These are phyloP conservation scores for Trachops cirrhosus DNA, from an alignment of 2,797 vertebrate species.

Conservation along the genomic window DNA sequence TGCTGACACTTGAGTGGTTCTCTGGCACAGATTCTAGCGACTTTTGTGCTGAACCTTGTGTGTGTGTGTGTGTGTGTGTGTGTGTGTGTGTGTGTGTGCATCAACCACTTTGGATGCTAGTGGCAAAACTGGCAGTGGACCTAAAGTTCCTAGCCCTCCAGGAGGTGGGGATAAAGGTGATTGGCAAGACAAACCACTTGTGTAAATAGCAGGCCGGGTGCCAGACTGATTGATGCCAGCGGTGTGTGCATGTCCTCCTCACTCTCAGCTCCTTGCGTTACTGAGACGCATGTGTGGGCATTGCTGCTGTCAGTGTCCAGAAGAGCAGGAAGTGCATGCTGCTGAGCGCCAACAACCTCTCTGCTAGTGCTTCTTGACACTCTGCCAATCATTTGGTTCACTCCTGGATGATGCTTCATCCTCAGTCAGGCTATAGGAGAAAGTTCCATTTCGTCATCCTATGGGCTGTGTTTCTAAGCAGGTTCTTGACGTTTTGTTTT, in stretches of 20 bases:
- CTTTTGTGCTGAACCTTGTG: background rate
- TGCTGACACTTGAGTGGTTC: background rate
- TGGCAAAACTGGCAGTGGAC: conserved; percentile 95
- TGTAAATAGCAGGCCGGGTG: conserved; percentile 84
- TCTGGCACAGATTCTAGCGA: background rate
- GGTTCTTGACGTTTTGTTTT: conserved; percentile 79
- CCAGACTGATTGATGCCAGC: conserved; percentile 83
- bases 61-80: background rate
- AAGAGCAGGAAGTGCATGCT: background rate
- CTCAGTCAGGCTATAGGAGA: background rate
- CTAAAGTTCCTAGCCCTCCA: conserved; percentile 84
- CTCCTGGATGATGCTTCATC: background rate
- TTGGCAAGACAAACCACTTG: conserved; percentile 91
- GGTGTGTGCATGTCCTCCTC: background rate
- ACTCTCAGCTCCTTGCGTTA: background rate
- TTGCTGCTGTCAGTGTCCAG: background rate
- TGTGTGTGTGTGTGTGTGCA: background rate
- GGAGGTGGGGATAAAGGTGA: conserved; percentile 95
- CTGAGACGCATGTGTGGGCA: background rate
- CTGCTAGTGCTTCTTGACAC: background rate
- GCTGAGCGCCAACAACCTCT: background rate
- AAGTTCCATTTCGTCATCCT: background rate
- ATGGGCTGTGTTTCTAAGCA: background rate
- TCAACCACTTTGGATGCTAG: conserved; percentile 89
- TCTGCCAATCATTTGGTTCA: background rate